Evolutionary conservation across 2,797 vertebrate genomes (phyloP).

Genomic region (Cheracebus regulus): DNA sequence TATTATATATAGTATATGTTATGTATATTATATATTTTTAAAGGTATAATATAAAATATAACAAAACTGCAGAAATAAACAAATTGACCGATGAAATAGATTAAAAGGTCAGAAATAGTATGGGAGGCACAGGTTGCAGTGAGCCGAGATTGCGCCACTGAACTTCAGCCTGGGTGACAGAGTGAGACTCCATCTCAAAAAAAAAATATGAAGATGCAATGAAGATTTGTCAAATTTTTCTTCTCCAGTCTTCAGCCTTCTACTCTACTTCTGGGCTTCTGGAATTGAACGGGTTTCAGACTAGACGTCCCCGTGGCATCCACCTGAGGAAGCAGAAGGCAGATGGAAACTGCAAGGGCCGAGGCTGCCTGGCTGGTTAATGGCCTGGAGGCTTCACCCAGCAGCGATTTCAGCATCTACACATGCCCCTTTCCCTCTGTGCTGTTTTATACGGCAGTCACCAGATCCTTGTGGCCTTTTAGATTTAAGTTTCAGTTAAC

Average conservation of each 20-base stretch:
- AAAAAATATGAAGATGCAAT: not conserved
- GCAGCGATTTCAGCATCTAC: not conserved
- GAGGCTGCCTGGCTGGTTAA: not conserved
- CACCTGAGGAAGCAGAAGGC: not conserved
- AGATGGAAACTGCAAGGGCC: not conserved
- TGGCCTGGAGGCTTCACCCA: not conserved
- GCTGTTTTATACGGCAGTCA: not conserved
- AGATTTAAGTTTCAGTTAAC: not conserved
- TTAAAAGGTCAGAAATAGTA: not conserved
- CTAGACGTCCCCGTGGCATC: not conserved
- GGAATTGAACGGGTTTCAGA: not conserved
- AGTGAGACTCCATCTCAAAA: not conserved
- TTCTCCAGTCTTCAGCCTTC: not conserved
- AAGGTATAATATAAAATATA: not conserved
- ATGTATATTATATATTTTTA: not conserved
- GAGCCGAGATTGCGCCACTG: no score
- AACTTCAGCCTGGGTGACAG: no score
- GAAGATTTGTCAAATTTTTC: not conserved
- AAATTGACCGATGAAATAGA: not conserved
- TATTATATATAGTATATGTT: no score
- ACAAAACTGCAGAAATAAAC: not conserved
- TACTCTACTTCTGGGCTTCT: not conserved
- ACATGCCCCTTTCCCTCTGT: not conserved
- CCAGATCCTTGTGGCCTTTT: not conserved
- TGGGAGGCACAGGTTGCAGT: no score